phyloP scores from a whole-genome alignment of 2,113 vertebrate species.

The Mastomys coucha region DNA sequence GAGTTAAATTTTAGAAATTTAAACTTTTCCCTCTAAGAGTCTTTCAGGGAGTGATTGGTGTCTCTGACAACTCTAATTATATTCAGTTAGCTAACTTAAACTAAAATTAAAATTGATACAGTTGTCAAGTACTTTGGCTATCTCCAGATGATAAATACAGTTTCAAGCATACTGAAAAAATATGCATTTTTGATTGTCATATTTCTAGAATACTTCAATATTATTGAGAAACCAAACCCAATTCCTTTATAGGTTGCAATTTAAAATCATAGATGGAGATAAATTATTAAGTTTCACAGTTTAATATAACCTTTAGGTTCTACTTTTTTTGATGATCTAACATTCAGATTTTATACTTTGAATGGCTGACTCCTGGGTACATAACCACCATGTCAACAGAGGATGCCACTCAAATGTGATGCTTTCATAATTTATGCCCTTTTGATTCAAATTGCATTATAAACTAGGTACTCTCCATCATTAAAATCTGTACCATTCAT shows the following conservation, averaged over 20 bases:
- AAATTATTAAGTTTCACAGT: background rate
- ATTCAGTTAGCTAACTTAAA: background rate
- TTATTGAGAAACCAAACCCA: background rate
- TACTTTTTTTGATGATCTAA: background rate
- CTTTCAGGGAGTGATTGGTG: background rate
- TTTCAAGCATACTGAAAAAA: background rate
- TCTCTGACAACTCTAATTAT: background rate
- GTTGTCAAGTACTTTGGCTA: background rate
- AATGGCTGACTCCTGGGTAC: background rate
- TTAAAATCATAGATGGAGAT: background rate
- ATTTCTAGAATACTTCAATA: slow-evolving; percentile 27
- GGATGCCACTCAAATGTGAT: background rate
- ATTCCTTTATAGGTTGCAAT: background rate
- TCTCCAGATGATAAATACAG: background rate
- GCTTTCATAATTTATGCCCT: background rate
- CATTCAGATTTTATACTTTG: slow-evolving; percentile 29
- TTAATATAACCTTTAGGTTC: background rate
- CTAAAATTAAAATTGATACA: background rate
- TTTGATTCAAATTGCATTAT: background rate
- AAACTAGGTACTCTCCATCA: background rate
- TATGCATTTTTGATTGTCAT: background rate
- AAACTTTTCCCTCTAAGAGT: background rate
- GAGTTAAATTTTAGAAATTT: slow-evolving; percentile 29
- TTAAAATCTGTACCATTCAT: background rate
- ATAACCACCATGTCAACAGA: background rate